Base-by-base conservation (phyloP, 2,113 vertebrate genomes). In the Apaloderma vittatum region DNA sequence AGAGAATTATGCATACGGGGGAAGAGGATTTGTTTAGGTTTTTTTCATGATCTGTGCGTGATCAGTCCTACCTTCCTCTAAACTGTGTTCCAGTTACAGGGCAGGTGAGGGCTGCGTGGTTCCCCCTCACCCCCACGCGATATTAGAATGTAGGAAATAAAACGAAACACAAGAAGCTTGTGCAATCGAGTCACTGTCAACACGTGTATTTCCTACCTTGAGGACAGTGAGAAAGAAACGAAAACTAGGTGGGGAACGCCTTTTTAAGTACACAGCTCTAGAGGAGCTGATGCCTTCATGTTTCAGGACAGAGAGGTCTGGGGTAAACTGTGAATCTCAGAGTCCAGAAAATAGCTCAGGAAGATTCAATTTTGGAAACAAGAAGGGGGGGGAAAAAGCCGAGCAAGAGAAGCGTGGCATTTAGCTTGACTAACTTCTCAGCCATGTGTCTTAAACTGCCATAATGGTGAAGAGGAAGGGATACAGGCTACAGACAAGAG, bases 381-480 rank as follows among this genome's bases (percentile, higher is more conserved):
- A 7, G 49, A 12, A 46, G 18, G 57, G 21, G 23, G 22, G 22
- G 16, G 16, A 20, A 49, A 49, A 54, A 62, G 34, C 14, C 4
- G 0, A 71, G 55, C 9, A 62, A 46, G 20, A 30, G 2, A 54
- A 66, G 8, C 0, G 1, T 77, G 63, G 22, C 66, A 15, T 58
- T 91, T 11, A 81, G 23, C n/a, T 37, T 62, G 46, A 49, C 23
- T 49, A 78, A 13, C 15, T 63, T 48, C 30, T 72, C 54, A 29
- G 9, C 3, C 1, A 8, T 26, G 43, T 30, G 26, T 57, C 52
- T 67, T 15, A 18, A 59, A 52, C 26, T 36, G 14, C 32, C 11
- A 0, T 12, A 19, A 32, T 22, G 46, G 9, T 32, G 49, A 58
- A 66, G 62, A 72, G 30, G 19, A 36, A 85, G 14, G 30, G 10